Conservation (phyloP, 2,888 invertebrate species). For the Escarpia spicata region DNA sequence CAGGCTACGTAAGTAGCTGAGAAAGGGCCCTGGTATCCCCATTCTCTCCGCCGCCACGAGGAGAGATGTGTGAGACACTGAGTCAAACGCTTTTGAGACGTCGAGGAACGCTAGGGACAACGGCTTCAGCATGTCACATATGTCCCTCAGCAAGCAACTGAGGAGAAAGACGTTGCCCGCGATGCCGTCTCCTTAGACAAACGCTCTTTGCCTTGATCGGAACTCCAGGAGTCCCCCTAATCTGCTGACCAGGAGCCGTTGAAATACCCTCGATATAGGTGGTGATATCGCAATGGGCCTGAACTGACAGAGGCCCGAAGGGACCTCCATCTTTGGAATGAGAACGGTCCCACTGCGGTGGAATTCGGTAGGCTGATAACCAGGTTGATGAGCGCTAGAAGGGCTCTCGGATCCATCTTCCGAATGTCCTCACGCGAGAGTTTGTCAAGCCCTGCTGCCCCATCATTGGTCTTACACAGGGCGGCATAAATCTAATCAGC, state of each 20-base stretch:
- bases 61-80: background rate
- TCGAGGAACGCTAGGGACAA: background rate
- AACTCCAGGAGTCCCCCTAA: background rate
- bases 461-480: background rate
- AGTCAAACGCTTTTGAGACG: background rate
- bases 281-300: background rate
- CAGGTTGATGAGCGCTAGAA: background rate
- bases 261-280: background rate
- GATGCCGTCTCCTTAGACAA: background rate
- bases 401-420: background rate
- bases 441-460: background rate
- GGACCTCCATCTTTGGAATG: background rate
- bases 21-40: background rate
- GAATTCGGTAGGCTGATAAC: constrained; percentile 13
- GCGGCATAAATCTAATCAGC: background rate
- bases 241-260: background rate
- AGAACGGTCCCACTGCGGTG: background rate
- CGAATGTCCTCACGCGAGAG: background rate
- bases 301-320: background rate
- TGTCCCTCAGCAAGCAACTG: background rate
- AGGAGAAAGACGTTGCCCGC: too few relatives aligned
- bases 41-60: background rate
- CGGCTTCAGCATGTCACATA: background rate
- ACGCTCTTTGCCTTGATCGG: background rate
- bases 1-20: too few relatives aligned